Conservation (phyloP, 2,113 vertebrate genomes). For the Salvelinus namaycush region DNA sequence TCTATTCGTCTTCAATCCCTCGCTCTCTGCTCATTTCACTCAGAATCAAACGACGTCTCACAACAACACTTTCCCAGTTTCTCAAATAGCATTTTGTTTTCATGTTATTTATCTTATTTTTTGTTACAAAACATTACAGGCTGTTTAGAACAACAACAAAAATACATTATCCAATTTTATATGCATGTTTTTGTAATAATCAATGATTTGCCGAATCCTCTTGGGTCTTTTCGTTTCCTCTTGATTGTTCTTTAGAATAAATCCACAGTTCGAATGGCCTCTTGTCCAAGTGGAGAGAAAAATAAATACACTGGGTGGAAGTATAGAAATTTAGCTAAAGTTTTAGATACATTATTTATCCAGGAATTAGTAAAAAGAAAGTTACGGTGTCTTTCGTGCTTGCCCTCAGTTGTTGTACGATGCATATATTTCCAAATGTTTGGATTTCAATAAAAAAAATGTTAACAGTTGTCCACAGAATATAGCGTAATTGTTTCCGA, state of each 20-base stretch:
- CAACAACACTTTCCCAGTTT: conserved; percentile 51
- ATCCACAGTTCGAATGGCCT: conserved; percentile 55
- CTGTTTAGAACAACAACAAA: conserved; percentile 80
- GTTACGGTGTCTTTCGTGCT: conserved; percentile 59
- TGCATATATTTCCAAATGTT: conserved; percentile 59
- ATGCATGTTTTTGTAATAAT: conserved; percentile 62
- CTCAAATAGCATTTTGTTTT: conserved; percentile 65
- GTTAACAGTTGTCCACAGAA: conserved; percentile 75
- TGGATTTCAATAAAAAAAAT: conserved; percentile 63
- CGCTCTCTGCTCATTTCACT: conserved; percentile 30
- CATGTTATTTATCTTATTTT: conserved; percentile 67
- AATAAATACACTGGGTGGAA: conserved; percentile 72
- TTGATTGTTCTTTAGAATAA: conserved; percentile 57
- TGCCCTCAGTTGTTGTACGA: conserved; percentile 64
- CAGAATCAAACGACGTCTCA: conserved; percentile 37
- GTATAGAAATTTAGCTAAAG: conserved; percentile 58
- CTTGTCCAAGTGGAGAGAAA: conserved; percentile 51
- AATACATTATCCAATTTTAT: conserved; percentile 74
- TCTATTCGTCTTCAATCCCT: neutral
- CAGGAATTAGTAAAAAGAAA: conserved; percentile 68
- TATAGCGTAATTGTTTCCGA: conserved; percentile 75
- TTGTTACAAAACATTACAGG: conserved; percentile 77
- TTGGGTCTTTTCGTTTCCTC: conserved; percentile 58
- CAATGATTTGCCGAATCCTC: conserved; percentile 56
- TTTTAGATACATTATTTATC: conserved; percentile 67